Percentiles rank a stretch among this genome's conserved stretches.
phyloP scores from a whole-genome alignment of 2,113 vertebrate species.

The Phalacrocorax brasilianus region DNA sequence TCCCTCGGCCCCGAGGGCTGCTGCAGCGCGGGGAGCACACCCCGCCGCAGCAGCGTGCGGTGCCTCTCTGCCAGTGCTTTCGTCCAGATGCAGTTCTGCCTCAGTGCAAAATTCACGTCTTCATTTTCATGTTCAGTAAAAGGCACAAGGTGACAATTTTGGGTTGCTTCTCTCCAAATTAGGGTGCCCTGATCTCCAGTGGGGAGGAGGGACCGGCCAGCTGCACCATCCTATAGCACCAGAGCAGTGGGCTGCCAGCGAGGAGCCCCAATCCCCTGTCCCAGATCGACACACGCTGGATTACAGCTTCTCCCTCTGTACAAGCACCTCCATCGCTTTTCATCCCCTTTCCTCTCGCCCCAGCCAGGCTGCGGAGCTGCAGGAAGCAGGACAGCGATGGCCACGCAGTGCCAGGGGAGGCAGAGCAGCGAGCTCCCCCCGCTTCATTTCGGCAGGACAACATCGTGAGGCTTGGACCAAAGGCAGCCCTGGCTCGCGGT shows the following conservation, averaged over 20 bases:
- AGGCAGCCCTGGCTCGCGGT: rapidly evolving
- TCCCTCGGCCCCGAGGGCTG: background rate
- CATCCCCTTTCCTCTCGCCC: background rate
- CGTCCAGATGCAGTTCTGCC: background rate
- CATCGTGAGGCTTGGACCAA: rapidly evolving
- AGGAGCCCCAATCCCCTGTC: background rate
- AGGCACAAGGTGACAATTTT: background rate
- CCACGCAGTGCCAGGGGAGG: rapidly evolving
- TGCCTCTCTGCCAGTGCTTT: background rate
- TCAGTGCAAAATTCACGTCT: background rate
- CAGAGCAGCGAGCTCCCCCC: rapidly evolving
- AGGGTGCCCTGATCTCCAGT: background rate
- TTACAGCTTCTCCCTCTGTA: background rate
- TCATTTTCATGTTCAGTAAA: background rate
- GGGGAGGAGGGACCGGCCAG: background rate
- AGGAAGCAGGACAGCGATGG: background rate
- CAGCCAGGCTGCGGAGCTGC: rapidly evolving
- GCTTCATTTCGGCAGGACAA: rapidly evolving
- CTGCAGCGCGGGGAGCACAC: rapidly evolving
- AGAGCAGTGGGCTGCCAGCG: rapidly evolving
- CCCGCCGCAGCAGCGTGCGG: rapidly evolving
- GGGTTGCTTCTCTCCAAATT: background rate
- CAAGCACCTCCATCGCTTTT: background rate
- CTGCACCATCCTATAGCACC: background rate
- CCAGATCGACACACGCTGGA: rapidly evolving